phyloP scores from a whole-genome alignment of 2,113 vertebrate genomes.

The Brachirus orientalis region DNA sequence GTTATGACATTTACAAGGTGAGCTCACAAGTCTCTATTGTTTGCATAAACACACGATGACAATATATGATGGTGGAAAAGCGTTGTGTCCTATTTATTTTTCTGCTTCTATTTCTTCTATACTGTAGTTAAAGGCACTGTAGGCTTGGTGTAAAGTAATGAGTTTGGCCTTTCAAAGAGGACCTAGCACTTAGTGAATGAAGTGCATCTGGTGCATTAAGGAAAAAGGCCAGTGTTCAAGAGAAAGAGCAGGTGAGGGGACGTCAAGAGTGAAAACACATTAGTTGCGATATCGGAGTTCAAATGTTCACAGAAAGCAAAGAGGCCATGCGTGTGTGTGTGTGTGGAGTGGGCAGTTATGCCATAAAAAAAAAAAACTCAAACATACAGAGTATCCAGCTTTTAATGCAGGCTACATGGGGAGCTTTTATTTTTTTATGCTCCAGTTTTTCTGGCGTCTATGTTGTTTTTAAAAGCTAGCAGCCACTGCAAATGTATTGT shows the following conservation, averaged over 20 bases:
- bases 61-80: too few relatives aligned
- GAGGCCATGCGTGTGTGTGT: neutral
- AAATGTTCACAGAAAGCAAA: slow-evolving; percentile 1
- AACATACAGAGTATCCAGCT: neutral
- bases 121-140: slow-evolving; percentile 11
- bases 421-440: slow-evolving; percentile 24
- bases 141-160: slow-evolving; percentile 36
- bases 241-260: slow-evolving; percentile 16
- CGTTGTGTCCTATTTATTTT: slow-evolving; percentile 3
- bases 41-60: too few relatives aligned
- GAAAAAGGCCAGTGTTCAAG: slow-evolving; percentile 16
- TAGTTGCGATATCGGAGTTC: slow-evolving; percentile 4
- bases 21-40: too few relatives aligned
- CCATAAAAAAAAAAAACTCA: too few relatives aligned
- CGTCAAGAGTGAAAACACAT: slow-evolving; percentile 30
- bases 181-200: slow-evolving; percentile 32
- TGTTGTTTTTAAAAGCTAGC: neutral
- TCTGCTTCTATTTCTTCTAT: slow-evolving; percentile 19
- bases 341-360: neutral
- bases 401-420: neutral
- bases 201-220: slow-evolving; percentile 40
- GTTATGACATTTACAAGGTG: too few relatives aligned
- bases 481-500: neutral
- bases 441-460: neutral
- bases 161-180: slow-evolving; percentile 23